A percentile compares a stretch with the other conserved stretches of the same genome.
Conservation (phyloP, 2,888 invertebrate species). For the Drosophila tanythrix region DNA sequence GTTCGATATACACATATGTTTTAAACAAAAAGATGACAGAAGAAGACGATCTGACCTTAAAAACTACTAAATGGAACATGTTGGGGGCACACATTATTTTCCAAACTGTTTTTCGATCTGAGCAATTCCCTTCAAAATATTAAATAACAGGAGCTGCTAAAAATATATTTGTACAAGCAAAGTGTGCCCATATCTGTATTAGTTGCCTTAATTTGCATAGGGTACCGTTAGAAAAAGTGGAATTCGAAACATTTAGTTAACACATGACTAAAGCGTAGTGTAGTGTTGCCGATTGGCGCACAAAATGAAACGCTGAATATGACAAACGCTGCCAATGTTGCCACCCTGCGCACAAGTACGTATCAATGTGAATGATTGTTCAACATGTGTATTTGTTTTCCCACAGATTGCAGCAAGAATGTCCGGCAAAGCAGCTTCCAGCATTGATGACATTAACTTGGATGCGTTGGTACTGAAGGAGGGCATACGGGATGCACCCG, state of each 20-base stretch:
- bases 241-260: neutral
- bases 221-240: neutral
- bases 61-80: no score
- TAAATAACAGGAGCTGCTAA: neutral
- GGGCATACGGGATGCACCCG: slow-evolving; percentile 85
- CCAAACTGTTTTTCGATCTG: neutral
- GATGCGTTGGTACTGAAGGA: neutral
- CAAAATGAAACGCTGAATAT: neutral
- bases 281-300: no score
- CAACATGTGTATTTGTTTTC: slow-evolving; percentile 1
- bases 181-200: neutral
- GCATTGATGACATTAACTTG: neutral
- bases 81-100: neutral
- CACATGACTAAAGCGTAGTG: neutral
- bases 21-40: neutral
- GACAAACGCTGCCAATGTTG: neutral
- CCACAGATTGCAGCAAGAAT: neutral
- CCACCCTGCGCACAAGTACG: neutral
- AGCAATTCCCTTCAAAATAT: neutral
- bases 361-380: neutral
- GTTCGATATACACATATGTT: neutral
- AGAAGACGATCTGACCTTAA: neutral
- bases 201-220: neutral
- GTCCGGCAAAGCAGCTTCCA: neutral
- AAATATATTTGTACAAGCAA: neutral